phyloP scores from a whole-genome alignment of 1,140 invertebrate species.

The Drosophila ogumai region DNA sequence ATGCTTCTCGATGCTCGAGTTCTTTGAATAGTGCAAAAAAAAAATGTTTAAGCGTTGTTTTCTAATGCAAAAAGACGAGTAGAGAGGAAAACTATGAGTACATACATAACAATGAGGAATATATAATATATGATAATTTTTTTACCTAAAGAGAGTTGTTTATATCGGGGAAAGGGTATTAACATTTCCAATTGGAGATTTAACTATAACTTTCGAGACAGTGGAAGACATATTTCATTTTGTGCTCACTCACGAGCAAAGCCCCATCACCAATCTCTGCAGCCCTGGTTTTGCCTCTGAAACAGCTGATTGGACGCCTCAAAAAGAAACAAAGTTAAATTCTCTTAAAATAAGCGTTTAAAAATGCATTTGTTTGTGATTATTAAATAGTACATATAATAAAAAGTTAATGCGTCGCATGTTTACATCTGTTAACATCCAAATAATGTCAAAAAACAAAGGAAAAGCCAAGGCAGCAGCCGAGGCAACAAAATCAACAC shows the following conservation, averaged over 20 bases:
- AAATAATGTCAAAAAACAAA: slow-evolving; percentile 77
- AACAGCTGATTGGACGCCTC: slow-evolving; percentile 41
- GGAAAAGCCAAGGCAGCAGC: slow-evolving; percentile 57
- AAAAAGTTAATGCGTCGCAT: slow-evolving; percentile 56
- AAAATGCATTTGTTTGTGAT: slow-evolving; percentile 10
- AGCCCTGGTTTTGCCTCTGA: background rate
- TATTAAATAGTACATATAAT: slow-evolving; percentile 10
- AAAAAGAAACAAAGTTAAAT: background rate
- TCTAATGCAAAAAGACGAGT: slow-evolving; percentile 63
- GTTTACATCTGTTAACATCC: slow-evolving; percentile 25
- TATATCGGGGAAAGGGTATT: background rate
- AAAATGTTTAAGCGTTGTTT: slow-evolving; percentile 69
- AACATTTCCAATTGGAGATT: background rate
- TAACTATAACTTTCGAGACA: background rate
- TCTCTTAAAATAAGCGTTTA: background rate
- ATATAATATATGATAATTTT: slow-evolving; percentile 76
- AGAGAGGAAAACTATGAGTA: slow-evolving; percentile 66
- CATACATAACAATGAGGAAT: slow-evolving; percentile 71
- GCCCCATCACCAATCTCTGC: slow-evolving; percentile 7
- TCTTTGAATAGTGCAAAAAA: slow-evolving; percentile 61
- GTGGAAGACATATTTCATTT: background rate
- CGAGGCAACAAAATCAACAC: slow-evolving; percentile 15
- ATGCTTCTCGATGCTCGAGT: slow-evolving; percentile 59
- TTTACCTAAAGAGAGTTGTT: slow-evolving; percentile 45
- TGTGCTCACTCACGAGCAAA: background rate